Evolutionary conservation across 2,797 vertebrate species (phyloP).

Genomic region (Danio choprae): DNA sequence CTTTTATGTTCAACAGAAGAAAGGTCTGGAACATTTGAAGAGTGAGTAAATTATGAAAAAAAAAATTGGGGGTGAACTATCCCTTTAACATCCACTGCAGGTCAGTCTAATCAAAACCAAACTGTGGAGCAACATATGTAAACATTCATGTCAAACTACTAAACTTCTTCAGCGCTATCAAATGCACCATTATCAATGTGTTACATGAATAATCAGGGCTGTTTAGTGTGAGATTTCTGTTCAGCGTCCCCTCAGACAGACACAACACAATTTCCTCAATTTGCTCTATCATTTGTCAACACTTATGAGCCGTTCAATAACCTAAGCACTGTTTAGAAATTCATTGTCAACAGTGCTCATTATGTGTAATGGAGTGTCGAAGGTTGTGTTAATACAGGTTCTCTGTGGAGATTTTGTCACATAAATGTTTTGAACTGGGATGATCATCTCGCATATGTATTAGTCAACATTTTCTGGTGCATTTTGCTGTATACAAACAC

Average conservation of each 20-base stretch:
- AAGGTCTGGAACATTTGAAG: too few species aligned
- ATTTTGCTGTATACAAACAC: too few species aligned
- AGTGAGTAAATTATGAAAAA: too few species aligned
- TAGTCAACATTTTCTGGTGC: background rate
- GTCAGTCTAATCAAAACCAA: constrained; percentile 13
- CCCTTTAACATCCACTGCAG: background rate
- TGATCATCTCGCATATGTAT: background rate
- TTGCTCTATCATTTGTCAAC: constrained; percentile 33
- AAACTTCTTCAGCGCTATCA: constrained; percentile 11
- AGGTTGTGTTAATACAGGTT: constrained; percentile 12
- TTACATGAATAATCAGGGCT: background rate
- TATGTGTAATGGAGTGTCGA: constrained; percentile 35
- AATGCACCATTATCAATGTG: background rate
- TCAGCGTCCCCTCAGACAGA: constrained; percentile 5
- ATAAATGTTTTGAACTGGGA: constrained; percentile 16
- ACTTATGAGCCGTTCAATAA: constrained; percentile 40
- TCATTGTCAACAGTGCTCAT: constrained; percentile 27
- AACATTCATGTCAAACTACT: constrained; percentile 6
- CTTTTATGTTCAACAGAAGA: too few species aligned
- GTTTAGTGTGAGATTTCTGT: background rate
- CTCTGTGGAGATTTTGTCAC: constrained; percentile 6
- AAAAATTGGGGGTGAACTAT: too few species aligned
- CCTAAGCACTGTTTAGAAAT: constrained; percentile 36
- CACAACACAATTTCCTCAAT: background rate
- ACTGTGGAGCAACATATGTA: background rate